Evolutionary conservation across 1,140 invertebrate genomes (phyloP).

Genomic region (Drosophila lacertosa): DNA sequence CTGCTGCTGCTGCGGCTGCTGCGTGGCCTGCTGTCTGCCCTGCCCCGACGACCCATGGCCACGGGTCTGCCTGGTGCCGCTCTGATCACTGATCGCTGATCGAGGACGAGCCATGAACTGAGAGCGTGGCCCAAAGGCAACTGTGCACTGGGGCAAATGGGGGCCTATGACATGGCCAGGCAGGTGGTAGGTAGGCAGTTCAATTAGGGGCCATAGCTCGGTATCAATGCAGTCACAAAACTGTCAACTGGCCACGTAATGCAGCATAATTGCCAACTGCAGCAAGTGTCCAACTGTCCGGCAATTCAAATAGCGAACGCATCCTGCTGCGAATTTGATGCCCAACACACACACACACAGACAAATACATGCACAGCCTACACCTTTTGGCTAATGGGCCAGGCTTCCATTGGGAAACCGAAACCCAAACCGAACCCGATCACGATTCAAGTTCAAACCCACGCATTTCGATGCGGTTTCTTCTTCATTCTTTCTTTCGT

Average conservation of each 20-base stretch:
- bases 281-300: slow-evolving; percentile 69
- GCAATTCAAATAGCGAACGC: slow-evolving; percentile 74
- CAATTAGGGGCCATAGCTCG: slow-evolving; percentile 61
- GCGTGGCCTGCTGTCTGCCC: slow-evolving; percentile 16
- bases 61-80: slow-evolving; percentile 29
- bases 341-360: slow-evolving; percentile 30
- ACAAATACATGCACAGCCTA: slow-evolving; percentile 32
- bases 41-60: slow-evolving; percentile 34
- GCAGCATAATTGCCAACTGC: slow-evolving; percentile 73
- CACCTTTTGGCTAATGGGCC: slow-evolving; percentile 58
- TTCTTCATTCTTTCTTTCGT: slow-evolving; percentile 43
- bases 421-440: slow-evolving; percentile 26
- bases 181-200: slow-evolving; percentile 67
- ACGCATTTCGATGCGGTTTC: slow-evolving; percentile 38
- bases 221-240: slow-evolving; percentile 60
- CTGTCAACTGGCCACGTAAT: slow-evolving; percentile 72
- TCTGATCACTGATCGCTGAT: slow-evolving; percentile 44
- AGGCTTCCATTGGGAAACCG: slow-evolving; percentile 31
- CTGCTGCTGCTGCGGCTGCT: slow-evolving; percentile 5
- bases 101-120: slow-evolving; percentile 36
- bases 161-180: slow-evolving; percentile 31
- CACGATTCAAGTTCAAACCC: slow-evolving; percentile 40
- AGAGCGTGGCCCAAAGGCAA: slow-evolving; percentile 2
- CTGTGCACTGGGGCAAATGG: neutral
- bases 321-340: slow-evolving; percentile 75